Percentiles rank a stretch among this genome's conserved stretches.
Conservation (phyloP, 2,888 invertebrate genomes). For the Argyra leucocephala region DNA sequence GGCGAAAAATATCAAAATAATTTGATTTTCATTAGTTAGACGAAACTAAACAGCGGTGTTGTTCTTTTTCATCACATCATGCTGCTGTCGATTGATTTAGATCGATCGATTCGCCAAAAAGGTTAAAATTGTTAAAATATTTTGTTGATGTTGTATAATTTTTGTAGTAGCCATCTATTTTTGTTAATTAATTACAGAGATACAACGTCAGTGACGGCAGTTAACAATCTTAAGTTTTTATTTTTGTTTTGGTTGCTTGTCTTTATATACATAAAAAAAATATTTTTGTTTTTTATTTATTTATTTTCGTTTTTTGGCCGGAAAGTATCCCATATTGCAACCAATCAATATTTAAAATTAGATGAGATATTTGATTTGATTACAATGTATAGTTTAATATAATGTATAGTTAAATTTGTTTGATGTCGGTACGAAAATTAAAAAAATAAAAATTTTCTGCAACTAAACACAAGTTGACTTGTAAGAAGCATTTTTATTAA, state of each 20-base stretch:
- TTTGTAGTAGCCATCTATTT: conserved; percentile 3
- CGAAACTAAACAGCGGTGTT: no score
- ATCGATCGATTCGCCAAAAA: not conserved
- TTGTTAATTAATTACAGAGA: not conserved
- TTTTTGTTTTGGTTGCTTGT: no score
- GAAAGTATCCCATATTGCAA: not conserved
- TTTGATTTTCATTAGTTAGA: no score
- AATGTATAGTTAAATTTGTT: no score
- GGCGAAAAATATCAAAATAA: no score
- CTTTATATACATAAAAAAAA: not conserved
- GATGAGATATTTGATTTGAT: not conserved
- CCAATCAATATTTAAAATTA: not conserved
- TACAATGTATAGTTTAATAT: no score
- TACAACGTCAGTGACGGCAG: not conserved
- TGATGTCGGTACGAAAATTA: no score
- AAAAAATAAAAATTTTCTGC: no score
- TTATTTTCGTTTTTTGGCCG: not conserved
- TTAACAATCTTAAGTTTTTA: not conserved
- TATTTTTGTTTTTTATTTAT: not conserved
- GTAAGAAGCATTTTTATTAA: no score
- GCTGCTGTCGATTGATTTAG: no score
- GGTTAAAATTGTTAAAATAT: not conserved
- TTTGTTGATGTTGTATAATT: not conserved
- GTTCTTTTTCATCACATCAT: no score
- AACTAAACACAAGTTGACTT: no score